These are phyloP conservation scores for Sycophila texana DNA, from an alignment of 2,888 invertebrate species.

Conservation along the genomic window DNA sequence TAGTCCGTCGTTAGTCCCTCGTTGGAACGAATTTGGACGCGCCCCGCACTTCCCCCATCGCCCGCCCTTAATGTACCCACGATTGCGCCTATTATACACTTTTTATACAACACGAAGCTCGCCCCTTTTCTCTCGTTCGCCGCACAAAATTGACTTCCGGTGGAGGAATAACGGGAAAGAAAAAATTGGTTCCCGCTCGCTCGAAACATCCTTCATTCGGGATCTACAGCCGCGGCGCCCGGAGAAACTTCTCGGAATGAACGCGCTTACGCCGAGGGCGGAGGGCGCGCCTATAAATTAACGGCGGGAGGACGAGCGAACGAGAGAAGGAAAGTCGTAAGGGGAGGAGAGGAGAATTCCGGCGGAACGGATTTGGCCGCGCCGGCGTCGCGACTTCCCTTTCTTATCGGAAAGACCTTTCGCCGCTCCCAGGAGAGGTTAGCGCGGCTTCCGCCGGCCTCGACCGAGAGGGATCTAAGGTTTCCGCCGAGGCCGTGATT, in stretches of 20 bases:
- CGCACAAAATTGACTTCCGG: no score
- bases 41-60: background rate
- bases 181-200: no score
- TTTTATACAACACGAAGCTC: no score
- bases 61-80: background rate
- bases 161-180: no score
- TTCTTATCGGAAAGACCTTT: conserved; percentile 53
- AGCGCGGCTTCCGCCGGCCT: conserved; percentile 31
- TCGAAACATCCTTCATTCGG: no score
- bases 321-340: conserved; percentile 7
- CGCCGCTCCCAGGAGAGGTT: conserved; percentile 42
- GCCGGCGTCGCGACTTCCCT: conserved; percentile 39
- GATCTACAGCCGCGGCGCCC: conserved; percentile 8
- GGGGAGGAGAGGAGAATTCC: conserved; percentile 48
- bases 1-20: conserved; percentile 19
- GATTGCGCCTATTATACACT: no score
- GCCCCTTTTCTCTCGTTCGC: no score
- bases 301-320: conserved; percentile 40
- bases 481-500: conserved; percentile 59
- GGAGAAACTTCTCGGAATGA: background rate
- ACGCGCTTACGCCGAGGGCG: no score
- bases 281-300: no score
- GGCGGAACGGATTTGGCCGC: conserved; percentile 61
- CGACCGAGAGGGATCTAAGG: conserved; percentile 51
- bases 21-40: conserved; percentile 30